phyloP scores from a whole-genome alignment of 1,140 invertebrate species.

The Drosophila pectinifera region DNA sequence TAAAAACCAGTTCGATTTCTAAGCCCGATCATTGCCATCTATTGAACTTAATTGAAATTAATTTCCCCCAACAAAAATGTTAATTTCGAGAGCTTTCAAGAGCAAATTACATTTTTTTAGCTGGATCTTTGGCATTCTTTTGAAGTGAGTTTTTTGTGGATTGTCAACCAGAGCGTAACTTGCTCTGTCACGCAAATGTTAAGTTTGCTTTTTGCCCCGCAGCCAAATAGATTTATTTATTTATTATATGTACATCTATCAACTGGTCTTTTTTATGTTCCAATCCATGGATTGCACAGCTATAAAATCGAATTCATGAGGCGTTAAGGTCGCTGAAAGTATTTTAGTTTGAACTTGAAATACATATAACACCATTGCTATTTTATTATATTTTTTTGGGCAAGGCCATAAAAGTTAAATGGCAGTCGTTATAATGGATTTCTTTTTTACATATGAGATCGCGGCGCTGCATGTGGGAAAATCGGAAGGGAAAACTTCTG shows the following conservation, averaged over 20 bases:
- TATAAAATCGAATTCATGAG: conserved; percentile 73
- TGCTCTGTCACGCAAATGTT: conserved; percentile 61
- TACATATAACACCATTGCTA: conserved; percentile 30
- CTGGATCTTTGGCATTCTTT: conserved; percentile 25
- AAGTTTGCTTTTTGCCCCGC: conserved; percentile 27
- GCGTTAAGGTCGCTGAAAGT: conserved; percentile 69
- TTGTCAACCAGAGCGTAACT: conserved; percentile 77
- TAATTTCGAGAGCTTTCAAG: conserved; percentile 49
- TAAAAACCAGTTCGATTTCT: conserved; percentile 37
- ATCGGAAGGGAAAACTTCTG: conserved; percentile 44
- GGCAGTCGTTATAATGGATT: conserved; percentile 51
- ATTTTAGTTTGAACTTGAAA: conserved; percentile 78
- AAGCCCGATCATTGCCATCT: conserved; percentile 23
- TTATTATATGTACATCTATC: conserved; percentile 12
- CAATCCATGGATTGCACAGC: conserved; percentile 40
- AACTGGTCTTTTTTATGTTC: conserved; percentile 25
- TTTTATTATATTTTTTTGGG: conserved; percentile 8
- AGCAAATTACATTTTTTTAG: conserved; percentile 45
- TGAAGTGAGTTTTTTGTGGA: conserved; percentile 23
- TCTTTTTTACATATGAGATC: conserved; percentile 9
- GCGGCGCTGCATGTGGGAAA: conserved; percentile 34
- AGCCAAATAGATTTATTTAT: conserved; percentile 18
- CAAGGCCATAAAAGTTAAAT: conserved; percentile 48
- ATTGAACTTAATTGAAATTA: conserved; percentile 62
- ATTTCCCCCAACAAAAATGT: conserved; percentile 24